These are phyloP conservation scores for Drosophila triauraria DNA, from an alignment of 1,140 invertebrate genomes.

Conservation along the genomic window DNA sequence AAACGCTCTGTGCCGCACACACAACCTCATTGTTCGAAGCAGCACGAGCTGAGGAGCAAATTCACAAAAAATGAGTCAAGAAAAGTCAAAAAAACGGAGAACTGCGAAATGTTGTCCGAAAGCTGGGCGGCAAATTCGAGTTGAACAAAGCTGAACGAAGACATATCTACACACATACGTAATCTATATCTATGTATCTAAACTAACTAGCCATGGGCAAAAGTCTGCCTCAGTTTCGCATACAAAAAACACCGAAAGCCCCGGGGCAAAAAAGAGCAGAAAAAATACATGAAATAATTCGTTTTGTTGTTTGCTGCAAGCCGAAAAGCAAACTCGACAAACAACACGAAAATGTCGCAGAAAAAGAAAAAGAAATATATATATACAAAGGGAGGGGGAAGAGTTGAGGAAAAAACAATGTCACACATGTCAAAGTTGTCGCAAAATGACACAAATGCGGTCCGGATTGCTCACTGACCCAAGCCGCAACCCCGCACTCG, in stretches of 20 bases:
- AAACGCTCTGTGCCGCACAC: conserved; percentile 52
- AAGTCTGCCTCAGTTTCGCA: conserved; percentile 67
- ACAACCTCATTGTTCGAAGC: conserved; percentile 58
- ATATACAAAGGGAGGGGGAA: conserved; percentile 22
- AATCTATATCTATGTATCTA: conserved; percentile 68
- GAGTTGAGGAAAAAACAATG: conserved; percentile 72
- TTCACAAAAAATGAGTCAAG: conserved; percentile 47
- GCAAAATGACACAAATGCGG: conserved; percentile 83
- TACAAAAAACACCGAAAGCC: conserved; percentile 35
- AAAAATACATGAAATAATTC: conserved; percentile 71
- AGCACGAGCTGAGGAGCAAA: conserved; percentile 55
- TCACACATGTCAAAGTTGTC: conserved; percentile 84
- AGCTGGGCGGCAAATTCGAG: conserved; percentile 71
- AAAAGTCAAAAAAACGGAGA: conserved; percentile 37
- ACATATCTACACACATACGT: conserved; percentile 34
- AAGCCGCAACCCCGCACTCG: conserved; percentile 41
- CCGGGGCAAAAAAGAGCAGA: conserved; percentile 14
- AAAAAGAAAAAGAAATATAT: conserved; percentile 37
- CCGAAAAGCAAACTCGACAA: conserved; percentile 62
- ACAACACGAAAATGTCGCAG: conserved; percentile 76
- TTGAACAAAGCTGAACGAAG: conserved; percentile 39
- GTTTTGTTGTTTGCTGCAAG: conserved; percentile 67
- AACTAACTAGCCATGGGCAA: conserved; percentile 69
- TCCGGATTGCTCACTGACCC: conserved; percentile 78
- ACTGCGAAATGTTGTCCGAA: conserved; percentile 53